phyloP scores from a whole-genome alignment of 2,797 vertebrate genomes.

The Enteromius anoplus region DNA sequence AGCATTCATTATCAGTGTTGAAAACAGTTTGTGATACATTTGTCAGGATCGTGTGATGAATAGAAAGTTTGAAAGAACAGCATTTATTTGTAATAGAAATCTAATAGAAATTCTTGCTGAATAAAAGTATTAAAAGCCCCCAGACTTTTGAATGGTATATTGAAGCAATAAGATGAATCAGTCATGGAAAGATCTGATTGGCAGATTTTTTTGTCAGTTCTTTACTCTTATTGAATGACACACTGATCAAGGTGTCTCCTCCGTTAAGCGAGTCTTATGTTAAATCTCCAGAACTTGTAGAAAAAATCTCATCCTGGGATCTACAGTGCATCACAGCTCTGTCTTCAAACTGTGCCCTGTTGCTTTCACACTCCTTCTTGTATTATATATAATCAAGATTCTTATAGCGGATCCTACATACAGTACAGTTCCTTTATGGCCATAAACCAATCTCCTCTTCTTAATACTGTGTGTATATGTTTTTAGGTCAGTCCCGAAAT shows the following conservation, averaged over 20 bases:
- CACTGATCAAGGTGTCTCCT: background rate
- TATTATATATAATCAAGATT: background rate
- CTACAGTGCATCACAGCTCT: background rate
- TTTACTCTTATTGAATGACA: constrained; percentile 28
- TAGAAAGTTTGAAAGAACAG: background rate
- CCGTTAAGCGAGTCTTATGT: background rate
- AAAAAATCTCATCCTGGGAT: background rate
- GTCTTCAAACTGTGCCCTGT: background rate
- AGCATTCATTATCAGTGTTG: background rate
- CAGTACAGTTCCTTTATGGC: background rate
- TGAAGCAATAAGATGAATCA: constrained; percentile 1
- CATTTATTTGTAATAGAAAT: background rate
- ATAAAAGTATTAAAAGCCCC: background rate
- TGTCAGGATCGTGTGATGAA: background rate
- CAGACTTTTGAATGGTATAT: background rate
- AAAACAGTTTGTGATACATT: background rate
- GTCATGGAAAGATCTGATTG: constrained; percentile 20
- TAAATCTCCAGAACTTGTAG: constrained; percentile 6
- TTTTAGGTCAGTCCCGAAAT: constrained; percentile 95
- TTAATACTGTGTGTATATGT: background rate
- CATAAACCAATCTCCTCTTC: background rate
- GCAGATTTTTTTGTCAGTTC: background rate
- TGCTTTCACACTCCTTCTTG: background rate
- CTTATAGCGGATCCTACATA: background rate
- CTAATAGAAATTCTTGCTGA: too few species aligned